Evolutionary conservation across 2,888 invertebrate species (phyloP).

Genomic region (Ectobius pallidus): DNA sequence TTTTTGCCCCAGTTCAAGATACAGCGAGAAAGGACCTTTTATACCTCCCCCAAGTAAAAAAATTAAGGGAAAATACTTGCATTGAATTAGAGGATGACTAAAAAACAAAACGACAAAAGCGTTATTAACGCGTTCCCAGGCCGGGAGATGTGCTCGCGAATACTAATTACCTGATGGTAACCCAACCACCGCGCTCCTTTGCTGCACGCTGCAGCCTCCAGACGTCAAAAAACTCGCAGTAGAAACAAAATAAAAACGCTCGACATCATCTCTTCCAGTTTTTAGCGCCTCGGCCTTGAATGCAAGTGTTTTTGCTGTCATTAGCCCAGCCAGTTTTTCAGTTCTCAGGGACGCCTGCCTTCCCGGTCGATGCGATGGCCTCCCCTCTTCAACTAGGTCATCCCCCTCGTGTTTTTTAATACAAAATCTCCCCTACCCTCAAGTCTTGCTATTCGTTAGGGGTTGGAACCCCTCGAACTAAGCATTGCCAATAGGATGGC

Average conservation of each 20-base stretch:
- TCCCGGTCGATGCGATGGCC: slow-evolving; percentile 35
- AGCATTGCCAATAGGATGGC: slow-evolving; percentile 33
- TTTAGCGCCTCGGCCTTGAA: slow-evolving; percentile 25
- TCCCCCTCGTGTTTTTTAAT: slow-evolving; percentile 23
- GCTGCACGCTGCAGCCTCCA: slow-evolving; percentile 17
- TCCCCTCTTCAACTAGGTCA: slow-evolving; percentile 26
- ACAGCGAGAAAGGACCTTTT: not conserved
- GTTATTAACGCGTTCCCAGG: slow-evolving; percentile 18
- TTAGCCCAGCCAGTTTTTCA: slow-evolving; percentile 36
- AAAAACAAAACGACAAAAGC: not conserved
- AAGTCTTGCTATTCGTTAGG: slow-evolving; percentile 29
- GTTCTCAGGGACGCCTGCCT: not conserved
- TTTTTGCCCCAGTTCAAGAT: not conserved
- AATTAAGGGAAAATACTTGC: not conserved
- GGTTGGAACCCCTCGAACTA: slow-evolving; percentile 11
- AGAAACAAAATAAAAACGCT: slow-evolving; percentile 26
- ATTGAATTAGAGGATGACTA: slow-evolving; percentile 2
- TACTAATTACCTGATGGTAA: no score
- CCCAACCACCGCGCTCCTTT: no score
- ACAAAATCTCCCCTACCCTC: slow-evolving; percentile 13
- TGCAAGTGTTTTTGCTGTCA: slow-evolving; percentile 36
- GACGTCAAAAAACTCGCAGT: slow-evolving; percentile 8
- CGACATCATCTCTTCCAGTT: slow-evolving; percentile 5
- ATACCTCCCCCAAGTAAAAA: slow-evolving; percentile 16
- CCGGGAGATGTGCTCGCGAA: not conserved